Evolutionary conservation across 2,113 vertebrate species (phyloP), one percentile per base, ranked within the genome.

Genomic region (Hepsetus odoe): DNA sequence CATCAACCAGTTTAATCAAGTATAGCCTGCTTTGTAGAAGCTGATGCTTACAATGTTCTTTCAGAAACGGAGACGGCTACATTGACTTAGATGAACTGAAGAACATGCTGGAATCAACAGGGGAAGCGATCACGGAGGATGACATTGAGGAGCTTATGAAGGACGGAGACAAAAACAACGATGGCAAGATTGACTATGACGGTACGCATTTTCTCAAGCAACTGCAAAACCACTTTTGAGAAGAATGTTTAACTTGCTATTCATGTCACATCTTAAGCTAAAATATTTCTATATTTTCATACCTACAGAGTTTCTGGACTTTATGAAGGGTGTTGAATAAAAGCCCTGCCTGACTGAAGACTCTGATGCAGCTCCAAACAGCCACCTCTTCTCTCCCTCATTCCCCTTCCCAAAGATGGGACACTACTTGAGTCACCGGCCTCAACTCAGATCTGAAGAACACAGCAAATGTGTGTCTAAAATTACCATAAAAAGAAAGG

Each of bases 111-210:
- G 90, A 90, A 38, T 90, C 90, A 2, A 94, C 93, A 55, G 93
- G 93, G n/a, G 93, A 94, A 79, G 42, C 88, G 72, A 93, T 94
- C 73, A 93, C 92, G 1, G 92, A 93, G 79, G 93, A 94, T 10
- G 93, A 94, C 81, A 93, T 94, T 0, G 92, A 94, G 70, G 93
- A 93, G 67, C 86, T 94, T 71, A 94, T 94, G 93, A 94, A 91
- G 77, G 93, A 94, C 22, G 93, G 93, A 26, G 93, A 94, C 85
- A 94, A 92, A 83, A 94, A 94, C 87, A 94, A 94, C 10, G 93
- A 94, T n/a, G 93, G 93, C 32, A 93, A 88, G 83, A 94, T 94
- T 42, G 93, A 94, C 84, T 94, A 94, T 82, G 93, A 94, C 0
- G 93, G 93, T 94, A 88, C 14, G 82, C 13, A 11, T 3, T 51